Evolutionary conservation across 2,888 invertebrate genomes (phyloP).

Genomic region (Diarsia dahlii): DNA sequence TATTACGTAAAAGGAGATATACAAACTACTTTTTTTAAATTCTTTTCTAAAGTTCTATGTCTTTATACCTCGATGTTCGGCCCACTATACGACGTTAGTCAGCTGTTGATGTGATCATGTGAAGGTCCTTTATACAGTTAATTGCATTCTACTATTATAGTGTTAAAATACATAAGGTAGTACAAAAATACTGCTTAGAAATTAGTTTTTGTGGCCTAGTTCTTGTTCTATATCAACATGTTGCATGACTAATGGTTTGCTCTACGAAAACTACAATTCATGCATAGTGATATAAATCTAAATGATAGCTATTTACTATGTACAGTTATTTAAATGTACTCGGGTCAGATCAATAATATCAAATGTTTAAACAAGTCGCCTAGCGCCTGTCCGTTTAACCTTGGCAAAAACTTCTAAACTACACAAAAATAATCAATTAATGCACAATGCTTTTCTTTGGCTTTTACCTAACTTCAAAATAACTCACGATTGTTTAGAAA

Average conservation of each 20-base stretch:
- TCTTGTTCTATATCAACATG: neutral
- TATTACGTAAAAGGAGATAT: no score
- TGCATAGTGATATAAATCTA: slow-evolving; percentile 32
- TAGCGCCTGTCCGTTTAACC: slow-evolving; percentile 1
- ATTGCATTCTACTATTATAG: no score
- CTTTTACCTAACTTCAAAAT: slow-evolving; percentile 25
- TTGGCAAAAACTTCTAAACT: slow-evolving; percentile 12
- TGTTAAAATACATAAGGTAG: no score
- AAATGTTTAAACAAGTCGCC: neutral
- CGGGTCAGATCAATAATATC: slow-evolving; percentile 44
- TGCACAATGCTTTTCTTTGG: slow-evolving; percentile 22
- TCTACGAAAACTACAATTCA: neutral
- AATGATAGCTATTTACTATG: slow-evolving; percentile 2
- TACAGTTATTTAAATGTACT: slow-evolving; percentile 9
- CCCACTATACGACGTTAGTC: no score
- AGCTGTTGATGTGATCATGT: no score
- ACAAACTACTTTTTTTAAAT: no score
- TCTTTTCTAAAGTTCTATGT: no score
- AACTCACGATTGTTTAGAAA: neutral
- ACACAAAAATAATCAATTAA: neutral
- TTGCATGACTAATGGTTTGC: slow-evolving; percentile 6
- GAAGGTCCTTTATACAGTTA: no score
- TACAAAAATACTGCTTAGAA: neutral
- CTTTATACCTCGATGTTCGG: no score
- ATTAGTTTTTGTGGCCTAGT: neutral